Conservation (phyloP, 2,113 vertebrate genomes). For the Gymnarchus niloticus region DNA sequence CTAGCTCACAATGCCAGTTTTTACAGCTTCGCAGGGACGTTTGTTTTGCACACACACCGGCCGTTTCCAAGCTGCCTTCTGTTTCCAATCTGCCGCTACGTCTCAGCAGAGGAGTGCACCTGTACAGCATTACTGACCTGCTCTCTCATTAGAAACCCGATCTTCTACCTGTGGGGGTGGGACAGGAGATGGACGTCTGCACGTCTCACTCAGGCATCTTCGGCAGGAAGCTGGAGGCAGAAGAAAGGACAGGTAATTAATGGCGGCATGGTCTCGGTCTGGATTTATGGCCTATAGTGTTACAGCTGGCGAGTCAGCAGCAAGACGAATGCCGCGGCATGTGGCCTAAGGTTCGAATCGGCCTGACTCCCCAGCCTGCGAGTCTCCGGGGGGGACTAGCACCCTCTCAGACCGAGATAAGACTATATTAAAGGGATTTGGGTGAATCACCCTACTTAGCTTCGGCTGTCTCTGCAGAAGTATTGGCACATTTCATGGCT, state of each 20-base stretch:
- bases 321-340: neutral
- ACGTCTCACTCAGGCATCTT: slow-evolving; percentile 16
- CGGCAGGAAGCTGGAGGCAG: slow-evolving; percentile 19
- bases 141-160: slow-evolving; percentile 23
- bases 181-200: slow-evolving; percentile 14
- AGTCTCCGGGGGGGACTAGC: neutral
- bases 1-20: neutral
- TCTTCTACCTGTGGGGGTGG: slow-evolving; percentile 18
- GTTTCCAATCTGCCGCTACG: neutral
- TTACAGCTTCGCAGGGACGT: neutral
- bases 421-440: neutral
- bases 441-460: neutral
- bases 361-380: neutral
- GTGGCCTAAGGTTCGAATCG: neutral
- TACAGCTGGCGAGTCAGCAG: neutral
- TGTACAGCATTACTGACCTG: slow-evolving; percentile 11
- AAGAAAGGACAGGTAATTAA: slow-evolving; percentile 26
- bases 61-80: neutral
- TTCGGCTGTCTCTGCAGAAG: neutral
- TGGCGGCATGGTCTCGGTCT: neutral
- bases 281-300: slow-evolving; percentile 22
- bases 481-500: neutral
- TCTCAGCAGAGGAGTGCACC: neutral
- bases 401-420: neutral
- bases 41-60: neutral